Base-by-base conservation (phyloP, 2,113 vertebrate species). In the Gallinago media region DNA sequence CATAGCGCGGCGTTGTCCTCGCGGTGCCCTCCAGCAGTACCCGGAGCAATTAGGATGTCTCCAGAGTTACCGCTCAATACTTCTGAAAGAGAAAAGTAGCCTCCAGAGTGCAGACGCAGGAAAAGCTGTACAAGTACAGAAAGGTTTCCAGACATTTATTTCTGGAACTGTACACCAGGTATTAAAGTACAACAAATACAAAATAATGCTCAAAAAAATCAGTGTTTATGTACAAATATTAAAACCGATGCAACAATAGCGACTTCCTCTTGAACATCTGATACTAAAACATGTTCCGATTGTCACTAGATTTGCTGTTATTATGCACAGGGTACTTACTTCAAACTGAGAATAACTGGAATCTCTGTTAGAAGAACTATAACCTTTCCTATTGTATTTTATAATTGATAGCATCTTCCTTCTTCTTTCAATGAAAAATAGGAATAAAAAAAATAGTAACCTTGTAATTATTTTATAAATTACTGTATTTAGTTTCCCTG, bases 171-270 rank as follows among this genome's bases (percentile, higher is more conserved):
- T 99, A 99, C 99, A 99, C 98, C 99, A 99, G 98, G 98, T 99
- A 99, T 99, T 99, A 99, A 99, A 99, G 98, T 98, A 99, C 98
- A 99, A 99, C 99, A 99, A 99, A 99, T 99, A 99, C 99, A 99
- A 99, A 99, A 99, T 98, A 99, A 99, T 99, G 98, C 98, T 98
- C 98, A 99, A 99, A 98, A 98, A 99, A 99, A 98, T 98, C 98
- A 98, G 98, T 98, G 98, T 98, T 98, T 99, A 99, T 99, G 98
- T 99, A 99, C 99, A 99, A 98, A 98, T 99, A 98, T 98, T 99
- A 99, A 99, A 99, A 99, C 98, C 97, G 97, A 98, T 96, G 97
- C 96, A 97, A 97, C 98, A 98, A 98, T 98, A 99, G 98, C 98
- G 98, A 98, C 98, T 98, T 98, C 98, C 98, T 98, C 97, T 99